Percentiles rank a stretch among this genome's conserved stretches.
phyloP scores from a whole-genome alignment of 1,140 invertebrate species.

The Rhagoletis pomonella region DNA sequence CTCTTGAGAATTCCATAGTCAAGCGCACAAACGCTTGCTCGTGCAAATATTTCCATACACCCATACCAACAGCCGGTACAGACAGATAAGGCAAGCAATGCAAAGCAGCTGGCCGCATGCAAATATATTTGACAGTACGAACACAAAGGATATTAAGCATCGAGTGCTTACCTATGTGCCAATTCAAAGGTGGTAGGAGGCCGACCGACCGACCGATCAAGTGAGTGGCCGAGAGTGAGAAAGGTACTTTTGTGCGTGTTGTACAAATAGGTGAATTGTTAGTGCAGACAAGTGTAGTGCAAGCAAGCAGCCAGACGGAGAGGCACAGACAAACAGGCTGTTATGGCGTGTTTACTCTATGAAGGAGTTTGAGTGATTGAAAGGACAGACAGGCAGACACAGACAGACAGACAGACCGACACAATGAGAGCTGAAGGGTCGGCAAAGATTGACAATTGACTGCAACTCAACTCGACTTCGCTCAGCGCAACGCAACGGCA shows the following conservation, averaged over 20 bases:
- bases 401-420: too few relatives aligned
- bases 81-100: background rate
- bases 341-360: constrained; percentile 1
- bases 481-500: background rate
- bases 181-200: background rate
- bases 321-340: constrained; percentile 3
- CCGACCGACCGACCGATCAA: background rate
- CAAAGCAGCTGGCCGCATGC: constrained; percentile 15
- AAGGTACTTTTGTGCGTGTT: background rate
- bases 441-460: constrained; percentile 25
- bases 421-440: background rate
- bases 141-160: constrained; percentile 33
- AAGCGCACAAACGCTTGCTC: background rate
- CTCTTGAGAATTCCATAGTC: constrained; percentile 41
- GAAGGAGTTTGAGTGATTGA: constrained; percentile 40
- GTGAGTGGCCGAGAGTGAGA: background rate
- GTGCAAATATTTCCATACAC: constrained; percentile 4
- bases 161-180: background rate
- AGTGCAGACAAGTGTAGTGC: background rate
- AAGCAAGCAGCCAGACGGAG: background rate
- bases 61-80: background rate
- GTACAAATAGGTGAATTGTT: background rate
- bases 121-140: constrained; percentile 25
- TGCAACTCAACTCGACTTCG: background rate
- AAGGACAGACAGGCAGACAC: background rate